Percentiles rank a stretch among this genome's conserved stretches.
Conservation (phyloP, 2,888 invertebrate genomes). For the Clitarchus hookeri region DNA sequence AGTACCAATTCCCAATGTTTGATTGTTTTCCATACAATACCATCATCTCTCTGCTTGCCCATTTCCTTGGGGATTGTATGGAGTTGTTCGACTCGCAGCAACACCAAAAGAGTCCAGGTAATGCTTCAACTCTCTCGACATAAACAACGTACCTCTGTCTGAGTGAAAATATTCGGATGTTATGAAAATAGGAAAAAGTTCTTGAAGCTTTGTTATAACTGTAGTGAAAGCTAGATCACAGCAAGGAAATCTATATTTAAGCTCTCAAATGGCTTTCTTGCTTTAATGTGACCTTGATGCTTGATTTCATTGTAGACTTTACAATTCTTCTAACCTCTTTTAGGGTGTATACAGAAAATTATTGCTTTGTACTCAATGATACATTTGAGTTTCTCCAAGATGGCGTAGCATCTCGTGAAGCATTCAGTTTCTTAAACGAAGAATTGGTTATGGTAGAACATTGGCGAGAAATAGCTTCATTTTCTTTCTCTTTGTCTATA, state of each 20-base stretch:
- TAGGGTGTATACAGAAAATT: too few relatives aligned
- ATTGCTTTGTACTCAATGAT: too few relatives aligned
- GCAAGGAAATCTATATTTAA: too few relatives aligned
- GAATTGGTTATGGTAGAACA: not conserved
- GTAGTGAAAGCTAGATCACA: not conserved
- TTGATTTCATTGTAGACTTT: not conserved
- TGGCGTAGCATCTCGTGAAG: too few relatives aligned
- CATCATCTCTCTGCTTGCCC: not conserved
- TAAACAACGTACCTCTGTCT: not conserved
- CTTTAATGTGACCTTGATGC: not conserved
- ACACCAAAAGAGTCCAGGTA: too few relatives aligned
- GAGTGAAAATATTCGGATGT: not conserved
- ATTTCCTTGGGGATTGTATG: too few relatives aligned
- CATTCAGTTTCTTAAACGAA: not conserved
- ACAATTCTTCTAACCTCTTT: too few relatives aligned
- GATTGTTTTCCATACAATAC: slow-evolving; percentile 24
- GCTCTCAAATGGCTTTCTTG: not conserved
- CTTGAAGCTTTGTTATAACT: not conserved
- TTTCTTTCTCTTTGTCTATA: too few relatives aligned
- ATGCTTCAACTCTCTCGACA: too few relatives aligned
- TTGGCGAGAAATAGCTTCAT: not conserved
- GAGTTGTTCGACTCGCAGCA: too few relatives aligned
- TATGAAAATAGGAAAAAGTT: not conserved
- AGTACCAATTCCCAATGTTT: slow-evolving; percentile 22
- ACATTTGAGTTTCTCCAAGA: too few relatives aligned